Evolutionary conservation across 2,888 invertebrate species (phyloP), one percentile per base, ranked within the genome.

Genomic region (Crepidodera aurea): DNA sequence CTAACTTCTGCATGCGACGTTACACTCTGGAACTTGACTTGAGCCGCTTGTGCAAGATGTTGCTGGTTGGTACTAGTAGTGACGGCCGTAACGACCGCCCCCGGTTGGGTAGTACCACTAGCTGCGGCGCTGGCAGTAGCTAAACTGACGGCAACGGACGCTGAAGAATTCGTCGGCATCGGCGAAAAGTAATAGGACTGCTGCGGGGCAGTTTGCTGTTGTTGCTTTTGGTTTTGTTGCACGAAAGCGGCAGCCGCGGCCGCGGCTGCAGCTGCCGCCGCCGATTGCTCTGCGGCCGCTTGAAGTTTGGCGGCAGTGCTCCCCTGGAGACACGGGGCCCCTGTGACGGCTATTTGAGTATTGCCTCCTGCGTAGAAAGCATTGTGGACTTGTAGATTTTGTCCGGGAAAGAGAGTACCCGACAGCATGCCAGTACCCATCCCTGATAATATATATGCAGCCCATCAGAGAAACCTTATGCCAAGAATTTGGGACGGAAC

Each of bases 1-100:
- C 84, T 85, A 59, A 86, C 85, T 73, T 86, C 86, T 40, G 83
- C 82, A 71, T 83, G 84, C 13, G 84, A 80, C 37, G 83, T 82
- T 57, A 85, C 83, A 59, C 78, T 79, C 64, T 79, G 81, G 65
- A 80, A 79, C 69, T 80, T 80, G 48, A 79, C 73, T 16, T 78
- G 78, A 68, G 69, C 73, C n/a, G 65, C 61, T 6, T 67, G 64
- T 10, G 70, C 59, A 19, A 66, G 67, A 2, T 42, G 18, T 32
- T 27, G 54, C 39, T 27, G 54, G 32, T 51, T 55, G 37, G 37
- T 39, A n/a, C 18, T 37, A 10, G 44, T 25, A 13, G 55, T 37
- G 12, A 32, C 44, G 27, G 44, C 51, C 16, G 59, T 46, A 7
- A 48, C 46, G 3, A 42, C 55, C 13, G 57, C 29, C 15, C 46